Base-by-base conservation (phyloP, 2,113 vertebrate species). In the Pandion haliaetus region DNA sequence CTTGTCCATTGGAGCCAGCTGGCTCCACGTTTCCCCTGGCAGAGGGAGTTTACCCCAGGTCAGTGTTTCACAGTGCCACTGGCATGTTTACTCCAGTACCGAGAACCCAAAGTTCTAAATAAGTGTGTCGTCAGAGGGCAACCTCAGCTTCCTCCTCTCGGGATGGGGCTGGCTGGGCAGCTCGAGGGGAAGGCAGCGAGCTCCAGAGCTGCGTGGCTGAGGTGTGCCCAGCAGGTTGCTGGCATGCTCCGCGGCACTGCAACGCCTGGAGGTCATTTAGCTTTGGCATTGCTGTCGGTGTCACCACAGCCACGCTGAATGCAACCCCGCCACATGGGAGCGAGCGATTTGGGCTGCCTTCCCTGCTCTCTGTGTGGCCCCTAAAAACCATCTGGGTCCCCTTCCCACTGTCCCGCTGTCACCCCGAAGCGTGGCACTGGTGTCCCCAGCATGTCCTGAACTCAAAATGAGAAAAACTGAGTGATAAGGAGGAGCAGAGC, bases 371-470 rank as follows among this genome's bases (percentile, higher is more conserved):
- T 0, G 1, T 32, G 38, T 1, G 6, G 2, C 36, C 21, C 17
- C 25, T 44, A 28, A 74, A 62, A 50, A 23, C 32, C 70, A 69
- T 12, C 25, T 45, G 63, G 13, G 45, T 32, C 54, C 84, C 36
- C n/a, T 63, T 83, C 28, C 31, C 0, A 0, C 65, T 85, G 45
- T 25, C 44, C 50, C 38, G 9, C 79, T 50, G 36, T 81, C 61
- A 62, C 42, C 61, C 10, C 0, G 1, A 5, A 65, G 12, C 0
- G 1, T 42, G 78, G 42, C 40, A 44, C 6, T 0, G 0, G 8
- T 49, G 29, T 23, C 19, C 25, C 31, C 58, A 40, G 49, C 5
- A 8, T 47, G 26, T 38, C 32, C 58, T 5, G 44, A n/a, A 17
- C 72, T 40, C 71, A 16, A 16, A 28, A 47, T 9, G 17, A 42